Evolutionary conservation across 1,140 invertebrate genomes (phyloP).

Genomic region (Temnothorax nylanderi): DNA sequence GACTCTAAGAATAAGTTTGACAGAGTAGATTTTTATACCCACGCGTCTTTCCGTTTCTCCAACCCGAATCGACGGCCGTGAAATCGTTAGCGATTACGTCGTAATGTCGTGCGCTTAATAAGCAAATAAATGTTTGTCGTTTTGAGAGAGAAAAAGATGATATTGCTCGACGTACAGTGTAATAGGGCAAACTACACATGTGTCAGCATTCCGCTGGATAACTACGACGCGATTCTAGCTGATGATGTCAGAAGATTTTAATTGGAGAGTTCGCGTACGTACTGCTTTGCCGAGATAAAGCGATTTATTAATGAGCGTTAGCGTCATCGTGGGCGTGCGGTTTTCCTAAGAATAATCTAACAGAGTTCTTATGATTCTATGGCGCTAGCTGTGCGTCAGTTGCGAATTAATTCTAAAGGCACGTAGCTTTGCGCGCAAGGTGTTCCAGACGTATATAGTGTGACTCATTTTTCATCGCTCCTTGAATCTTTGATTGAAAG

Average conservation of each 20-base stretch:
- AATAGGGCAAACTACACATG: conserved; percentile 5
- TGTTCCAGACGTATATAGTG: not conserved
- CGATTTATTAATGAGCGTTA: conserved; percentile 12
- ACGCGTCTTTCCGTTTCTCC: not conserved
- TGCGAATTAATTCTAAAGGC: not conserved
- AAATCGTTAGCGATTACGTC: not conserved
- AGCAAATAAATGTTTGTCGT: not conserved
- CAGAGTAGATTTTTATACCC: not conserved
- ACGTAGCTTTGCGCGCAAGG: not conserved
- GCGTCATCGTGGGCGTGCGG: not conserved
- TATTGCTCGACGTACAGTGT: not conserved
- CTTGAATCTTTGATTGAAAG: not conserved
- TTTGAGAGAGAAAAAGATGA: not conserved
- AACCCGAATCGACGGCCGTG: not conserved
- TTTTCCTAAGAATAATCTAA: not conserved
- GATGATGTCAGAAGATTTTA: conserved; percentile 33
- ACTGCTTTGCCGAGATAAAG: not conserved
- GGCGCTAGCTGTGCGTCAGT: not conserved
- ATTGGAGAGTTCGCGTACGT: not conserved
- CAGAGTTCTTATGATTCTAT: not conserved
- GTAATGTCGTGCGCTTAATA: not conserved
- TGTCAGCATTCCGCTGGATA: not conserved
- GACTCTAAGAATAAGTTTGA: not conserved
- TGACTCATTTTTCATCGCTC: not conserved
- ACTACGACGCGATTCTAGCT: conserved; percentile 6